Conservation (phyloP, 2,888 invertebrate species). For the Zeuzera pyrina region DNA sequence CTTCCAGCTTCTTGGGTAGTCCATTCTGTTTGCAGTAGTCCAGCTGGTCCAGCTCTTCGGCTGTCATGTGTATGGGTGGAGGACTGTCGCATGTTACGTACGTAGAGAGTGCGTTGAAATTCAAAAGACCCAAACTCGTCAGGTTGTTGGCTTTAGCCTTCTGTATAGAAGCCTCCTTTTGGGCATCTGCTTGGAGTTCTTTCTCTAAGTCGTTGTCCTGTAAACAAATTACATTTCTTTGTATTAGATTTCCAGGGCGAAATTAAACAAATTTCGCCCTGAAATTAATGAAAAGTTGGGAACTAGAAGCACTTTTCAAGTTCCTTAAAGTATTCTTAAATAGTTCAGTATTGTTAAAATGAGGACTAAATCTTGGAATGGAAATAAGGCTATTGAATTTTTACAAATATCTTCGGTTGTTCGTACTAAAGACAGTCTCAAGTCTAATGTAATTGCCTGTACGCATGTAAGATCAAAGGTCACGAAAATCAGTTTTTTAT, state of each 20-base stretch:
- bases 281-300: too few species aligned
- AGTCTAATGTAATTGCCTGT: too few species aligned
- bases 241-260: background rate
- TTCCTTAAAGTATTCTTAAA: too few species aligned
- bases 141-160: slow-evolving; percentile 51
- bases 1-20: slow-evolving; percentile 78
- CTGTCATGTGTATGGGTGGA: slow-evolving; percentile 84
- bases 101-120: slow-evolving; percentile 70
- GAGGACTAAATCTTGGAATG: too few species aligned
- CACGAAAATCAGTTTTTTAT: too few species aligned
- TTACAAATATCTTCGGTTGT: too few species aligned
- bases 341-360: too few species aligned
- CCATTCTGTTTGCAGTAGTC: slow-evolving; percentile 81
- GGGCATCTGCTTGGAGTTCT: slow-evolving; percentile 51
- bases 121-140: slow-evolving; percentile 47
- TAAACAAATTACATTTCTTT: background rate
- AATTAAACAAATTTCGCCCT: too few species aligned
- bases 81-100: slow-evolving; percentile 87
- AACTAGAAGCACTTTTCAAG: too few species aligned
- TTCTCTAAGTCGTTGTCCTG: slow-evolving; percentile 64
- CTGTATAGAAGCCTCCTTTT: slow-evolving; percentile 40
- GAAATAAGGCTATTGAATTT: too few species aligned
- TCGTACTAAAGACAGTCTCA: too few species aligned
- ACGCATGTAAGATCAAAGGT: too few species aligned
- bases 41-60: slow-evolving; percentile 82